phyloP scores from a whole-genome alignment of 2,797 vertebrate species.

The Pagetopsis macropterus region DNA sequence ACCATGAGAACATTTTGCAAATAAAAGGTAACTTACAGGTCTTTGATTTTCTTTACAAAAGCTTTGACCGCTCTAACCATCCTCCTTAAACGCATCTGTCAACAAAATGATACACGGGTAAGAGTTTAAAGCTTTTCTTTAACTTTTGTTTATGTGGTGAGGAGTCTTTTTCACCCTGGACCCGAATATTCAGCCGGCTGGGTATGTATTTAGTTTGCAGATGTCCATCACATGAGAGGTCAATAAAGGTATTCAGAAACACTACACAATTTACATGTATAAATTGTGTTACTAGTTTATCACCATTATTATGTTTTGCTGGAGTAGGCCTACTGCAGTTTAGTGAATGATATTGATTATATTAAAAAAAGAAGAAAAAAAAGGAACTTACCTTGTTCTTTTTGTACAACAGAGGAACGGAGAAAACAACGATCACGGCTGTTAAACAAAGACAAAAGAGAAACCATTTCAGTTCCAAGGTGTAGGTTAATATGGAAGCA shows the following conservation, averaged over 20 bases:
- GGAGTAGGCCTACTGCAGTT: not conserved
- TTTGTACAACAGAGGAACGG: conserved; percentile 90
- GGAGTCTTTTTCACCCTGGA: not conserved
- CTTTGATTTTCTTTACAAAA: conserved; percentile 85
- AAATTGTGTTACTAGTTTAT: not conserved
- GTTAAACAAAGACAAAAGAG: conserved; percentile 44
- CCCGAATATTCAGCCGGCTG: no score
- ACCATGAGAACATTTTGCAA: not conserved
- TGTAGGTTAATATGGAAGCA: not conserved
- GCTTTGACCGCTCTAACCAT: conserved; percentile 80
- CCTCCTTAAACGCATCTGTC: conserved; percentile 88
- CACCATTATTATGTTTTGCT: not conserved
- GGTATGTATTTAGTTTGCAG: no score
- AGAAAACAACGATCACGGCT: conserved; percentile 90
- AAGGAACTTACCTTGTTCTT: conserved; percentile 87
- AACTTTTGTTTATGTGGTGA: conserved; percentile 37
- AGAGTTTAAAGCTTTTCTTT: conserved; percentile 6
- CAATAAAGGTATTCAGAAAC: no score
- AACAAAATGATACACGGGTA: conserved; percentile 23
- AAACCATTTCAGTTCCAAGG: not conserved
- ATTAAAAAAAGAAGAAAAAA: not conserved
- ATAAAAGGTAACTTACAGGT: conserved; percentile 82
- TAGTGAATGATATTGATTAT: not conserved
- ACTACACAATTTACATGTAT: no score
- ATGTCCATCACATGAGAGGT: no score